Evolutionary conservation across 2,888 invertebrate species (phyloP).

Genomic region (Malacosoma neustria): DNA sequence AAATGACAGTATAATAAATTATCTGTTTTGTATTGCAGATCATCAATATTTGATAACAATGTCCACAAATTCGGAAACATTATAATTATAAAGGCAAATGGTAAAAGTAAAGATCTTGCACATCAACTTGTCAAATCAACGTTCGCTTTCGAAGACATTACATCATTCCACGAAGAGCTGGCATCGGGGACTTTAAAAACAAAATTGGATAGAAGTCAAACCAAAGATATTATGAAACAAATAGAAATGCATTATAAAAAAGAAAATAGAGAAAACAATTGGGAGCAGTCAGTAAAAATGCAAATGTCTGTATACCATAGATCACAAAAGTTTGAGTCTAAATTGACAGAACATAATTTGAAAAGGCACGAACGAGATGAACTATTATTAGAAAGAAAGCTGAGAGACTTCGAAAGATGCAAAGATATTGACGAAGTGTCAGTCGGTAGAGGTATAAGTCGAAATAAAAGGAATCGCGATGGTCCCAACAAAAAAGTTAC

Average conservation of each 20-base stretch:
- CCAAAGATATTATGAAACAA: conserved; percentile 23
- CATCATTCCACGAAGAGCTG: conserved; percentile 31
- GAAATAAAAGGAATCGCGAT: not conserved
- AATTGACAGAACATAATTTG: conserved; percentile 22
- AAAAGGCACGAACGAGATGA: conserved; percentile 14
- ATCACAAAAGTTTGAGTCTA: conserved; percentile 12
- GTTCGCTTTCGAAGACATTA: conserved; percentile 28
- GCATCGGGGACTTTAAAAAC: conserved; percentile 28
- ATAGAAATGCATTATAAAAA: conserved; percentile 24
- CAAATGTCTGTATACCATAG: conserved; percentile 15
- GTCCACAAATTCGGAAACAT: conserved; percentile 55
- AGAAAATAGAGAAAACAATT: conserved; percentile 12
- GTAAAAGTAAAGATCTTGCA: conserved; percentile 20
- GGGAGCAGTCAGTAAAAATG: conserved; percentile 21
- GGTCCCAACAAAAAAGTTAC: not conserved
- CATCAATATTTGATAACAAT: conserved; percentile 48
- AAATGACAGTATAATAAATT: too few relatives aligned
- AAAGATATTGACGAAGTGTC: conserved; percentile 38
- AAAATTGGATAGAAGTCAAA: conserved; percentile 20
- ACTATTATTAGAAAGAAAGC: conserved; percentile 25
- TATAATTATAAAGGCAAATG: conserved; percentile 22
- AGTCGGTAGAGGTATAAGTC: conserved; percentile 35
- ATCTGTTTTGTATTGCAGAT: conserved; percentile 4
- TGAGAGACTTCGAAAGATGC: conserved; percentile 33
- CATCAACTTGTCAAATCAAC: conserved; percentile 24